Conservation (phyloP, 2,888 invertebrate genomes). For the Noctua fimbriata region DNA sequence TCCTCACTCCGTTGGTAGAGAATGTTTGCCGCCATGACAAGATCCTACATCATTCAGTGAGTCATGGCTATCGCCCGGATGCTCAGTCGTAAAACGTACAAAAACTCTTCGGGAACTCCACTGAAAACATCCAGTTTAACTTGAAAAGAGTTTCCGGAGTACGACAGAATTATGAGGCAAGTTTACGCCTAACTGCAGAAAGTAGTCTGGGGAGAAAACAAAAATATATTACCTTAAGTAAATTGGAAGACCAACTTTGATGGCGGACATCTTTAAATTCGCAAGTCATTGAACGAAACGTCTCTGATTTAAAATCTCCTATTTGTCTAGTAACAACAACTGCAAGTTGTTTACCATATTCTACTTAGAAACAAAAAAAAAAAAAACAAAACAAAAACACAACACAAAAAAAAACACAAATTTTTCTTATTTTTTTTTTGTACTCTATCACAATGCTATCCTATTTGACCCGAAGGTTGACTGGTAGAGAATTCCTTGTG, state of each 20-base stretch:
- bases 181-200: conserved; percentile 75
- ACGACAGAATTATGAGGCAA: conserved; percentile 83
- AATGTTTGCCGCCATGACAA: conserved; percentile 53
- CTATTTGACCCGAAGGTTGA: too few species aligned
- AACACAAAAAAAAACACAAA: too few species aligned
- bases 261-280: conserved; percentile 55
- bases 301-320: conserved; percentile 37
- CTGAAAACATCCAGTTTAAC: conserved; percentile 81
- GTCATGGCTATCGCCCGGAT: conserved; percentile 60
- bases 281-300: conserved; percentile 48
- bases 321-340: not conserved
- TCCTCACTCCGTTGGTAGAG: conserved; percentile 29
- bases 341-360: not conserved
- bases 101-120: conserved; percentile 76
- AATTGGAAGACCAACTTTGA: conserved; percentile 60
- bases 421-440: too few species aligned
- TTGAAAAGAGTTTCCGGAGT: conserved; percentile 81
- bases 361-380: too few species aligned
- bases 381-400: too few species aligned
- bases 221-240: conserved; percentile 70
- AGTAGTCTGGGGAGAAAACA: conserved; percentile 72
- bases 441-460: too few species aligned
- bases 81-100: conserved; percentile 75
- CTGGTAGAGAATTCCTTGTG: too few species aligned
- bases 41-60: conserved; percentile 64